These are phyloP conservation scores for Gryllus longicercus DNA, from an alignment of 2,888 invertebrate species.

Conservation along the genomic window DNA sequence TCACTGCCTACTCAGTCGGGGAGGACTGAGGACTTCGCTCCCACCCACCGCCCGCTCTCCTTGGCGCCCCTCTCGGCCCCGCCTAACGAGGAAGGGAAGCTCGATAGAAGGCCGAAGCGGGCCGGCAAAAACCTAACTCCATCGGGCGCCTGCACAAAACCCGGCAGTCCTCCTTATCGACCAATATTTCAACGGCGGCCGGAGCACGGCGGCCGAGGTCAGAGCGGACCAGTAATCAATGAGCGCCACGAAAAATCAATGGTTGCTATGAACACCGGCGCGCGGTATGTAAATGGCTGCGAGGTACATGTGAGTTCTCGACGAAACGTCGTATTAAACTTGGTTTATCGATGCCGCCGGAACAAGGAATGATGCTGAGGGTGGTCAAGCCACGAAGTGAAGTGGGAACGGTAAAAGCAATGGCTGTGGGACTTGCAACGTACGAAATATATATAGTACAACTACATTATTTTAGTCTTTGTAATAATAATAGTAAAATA, in stretches of 20 bases:
- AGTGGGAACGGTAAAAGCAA: no score
- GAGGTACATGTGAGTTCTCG: background rate
- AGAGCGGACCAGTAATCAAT: background rate
- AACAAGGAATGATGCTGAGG: no score
- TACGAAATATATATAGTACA: no score
- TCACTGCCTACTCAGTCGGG: no score
- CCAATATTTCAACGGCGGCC: background rate
- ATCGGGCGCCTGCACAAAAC: background rate
- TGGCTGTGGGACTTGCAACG: no score
- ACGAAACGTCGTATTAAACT: background rate
- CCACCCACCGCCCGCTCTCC: no score
- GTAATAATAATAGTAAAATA: no score
- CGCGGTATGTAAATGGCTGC: background rate
- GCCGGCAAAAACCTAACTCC: background rate
- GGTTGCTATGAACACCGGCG: constrained; percentile 17
- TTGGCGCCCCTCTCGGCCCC: no score
- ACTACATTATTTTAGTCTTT: no score
- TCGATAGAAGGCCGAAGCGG: background rate
- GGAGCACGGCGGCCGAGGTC: background rate
- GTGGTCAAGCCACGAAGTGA: no score
- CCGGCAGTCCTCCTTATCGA: background rate
- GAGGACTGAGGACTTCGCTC: no score
- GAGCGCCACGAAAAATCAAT: background rate
- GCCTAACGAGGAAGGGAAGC: constrained; percentile 4
- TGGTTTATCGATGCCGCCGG: background rate